Percentiles rank a stretch among this genome's conserved stretches.
Evolutionary conservation across 64 coral and sea anemone genomes (phyloP).

Genomic region (Astreopora myriophthalma): DNA sequence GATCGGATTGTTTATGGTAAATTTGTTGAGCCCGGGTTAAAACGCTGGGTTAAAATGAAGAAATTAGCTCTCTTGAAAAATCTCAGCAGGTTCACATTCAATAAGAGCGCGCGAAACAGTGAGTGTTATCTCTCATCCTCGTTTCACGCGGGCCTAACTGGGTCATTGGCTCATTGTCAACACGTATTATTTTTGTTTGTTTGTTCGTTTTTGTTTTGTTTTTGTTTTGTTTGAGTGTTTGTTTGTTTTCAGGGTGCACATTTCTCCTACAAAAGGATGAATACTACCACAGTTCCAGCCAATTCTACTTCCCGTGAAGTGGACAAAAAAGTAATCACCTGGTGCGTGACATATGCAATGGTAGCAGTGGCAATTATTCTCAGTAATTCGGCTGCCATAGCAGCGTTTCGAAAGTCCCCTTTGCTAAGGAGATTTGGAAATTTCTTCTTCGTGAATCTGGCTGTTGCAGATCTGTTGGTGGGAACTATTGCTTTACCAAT

Average conservation of each 20-base stretch:
- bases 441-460: constrained; percentile 81
- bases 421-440: constrained; percentile 41
- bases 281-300: neutral
- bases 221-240: too few relatives aligned
- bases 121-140: too few relatives aligned
- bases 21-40: too few relatives aligned
- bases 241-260: neutral
- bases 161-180: too few relatives aligned
- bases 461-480: constrained; percentile 68
- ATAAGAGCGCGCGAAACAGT: too few relatives aligned
- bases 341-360: constrained; percentile 25
- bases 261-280: neutral
- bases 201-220: too few relatives aligned
- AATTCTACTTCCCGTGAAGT: neutral
- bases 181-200: too few relatives aligned
- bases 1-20: too few relatives aligned
- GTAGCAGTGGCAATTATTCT: neutral
- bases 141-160: too few relatives aligned
- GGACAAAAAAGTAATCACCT: neutral
- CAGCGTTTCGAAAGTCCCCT: neutral
- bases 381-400: constrained; percentile 17
- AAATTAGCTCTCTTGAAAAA: too few relatives aligned
- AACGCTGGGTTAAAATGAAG: too few relatives aligned
- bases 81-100: too few relatives aligned
- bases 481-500: constrained; percentile 71